Percentiles rank a stretch among this genome's conserved stretches.
These are phyloP conservation scores for Erannis defoliaria DNA, from an alignment of 2,888 invertebrate species.

Conservation along the genomic window DNA sequence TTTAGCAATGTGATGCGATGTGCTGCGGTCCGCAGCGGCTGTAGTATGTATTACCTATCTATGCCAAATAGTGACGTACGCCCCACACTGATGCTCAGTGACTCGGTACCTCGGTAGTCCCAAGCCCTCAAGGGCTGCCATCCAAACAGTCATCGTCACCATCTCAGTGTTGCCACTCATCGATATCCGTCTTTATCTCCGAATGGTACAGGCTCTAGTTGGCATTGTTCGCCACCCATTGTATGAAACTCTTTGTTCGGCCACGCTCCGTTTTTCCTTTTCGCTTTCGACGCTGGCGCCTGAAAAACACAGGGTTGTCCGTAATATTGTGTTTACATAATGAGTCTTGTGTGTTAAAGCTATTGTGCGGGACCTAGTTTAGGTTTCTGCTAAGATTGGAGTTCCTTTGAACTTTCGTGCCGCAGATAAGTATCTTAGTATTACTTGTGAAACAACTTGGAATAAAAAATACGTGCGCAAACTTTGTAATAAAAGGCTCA, in stretches of 20 bases:
- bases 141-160: constrained; percentile 35
- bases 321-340: constrained; percentile 59
- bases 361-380: constrained; percentile 36
- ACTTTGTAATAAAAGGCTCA: neutral
- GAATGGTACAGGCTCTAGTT: constrained; percentile 80
- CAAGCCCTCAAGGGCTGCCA: constrained; percentile 32
- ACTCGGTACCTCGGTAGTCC: neutral
- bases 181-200: constrained; percentile 74
- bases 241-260: constrained; percentile 78
- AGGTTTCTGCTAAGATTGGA: constrained; percentile 27
- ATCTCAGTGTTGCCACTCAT: constrained; percentile 51
- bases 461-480: neutral
- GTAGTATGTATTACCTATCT: no score
- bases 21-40: no score
- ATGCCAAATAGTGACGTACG: no score
- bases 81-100: no score
- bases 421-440: constrained; percentile 8
- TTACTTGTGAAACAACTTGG: constrained; percentile 7
- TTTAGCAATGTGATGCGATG: no score
- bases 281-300: constrained; percentile 71
- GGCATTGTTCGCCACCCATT: constrained; percentile 82
- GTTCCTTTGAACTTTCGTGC: constrained; percentile 20
- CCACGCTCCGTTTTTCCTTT: constrained; percentile 83
- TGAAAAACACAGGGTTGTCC: constrained; percentile 57
- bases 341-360: constrained; percentile 47